Evolutionary conservation across 2,113 vertebrate genomes (phyloP), one percentile per base, ranked within the genome.

Genomic region (Hemiprocne comata): DNA sequence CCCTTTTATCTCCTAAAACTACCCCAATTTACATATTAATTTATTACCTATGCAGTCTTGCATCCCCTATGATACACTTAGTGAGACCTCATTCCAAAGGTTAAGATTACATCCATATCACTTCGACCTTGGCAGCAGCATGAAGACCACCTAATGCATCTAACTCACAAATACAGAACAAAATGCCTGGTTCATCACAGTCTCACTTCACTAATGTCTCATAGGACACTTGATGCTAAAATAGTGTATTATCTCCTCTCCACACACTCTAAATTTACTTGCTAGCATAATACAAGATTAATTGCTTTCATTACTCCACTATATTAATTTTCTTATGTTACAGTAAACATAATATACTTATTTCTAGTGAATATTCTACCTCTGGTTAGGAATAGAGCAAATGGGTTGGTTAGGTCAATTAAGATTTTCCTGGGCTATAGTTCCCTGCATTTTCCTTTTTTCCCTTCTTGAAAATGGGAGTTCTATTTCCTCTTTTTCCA

Each of bases 251-350:
- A 83, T 90, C 78, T 90, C 53, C 71, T 64, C 53, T 67, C 71
- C 4, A 1, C 85, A 90, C 3, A 3, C 53, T 53, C 66, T 51
- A 29, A 25, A 85, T 90, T 90, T 89, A 50, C 61, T n/a, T 79
- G 51, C 57, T 78, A 11, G 24, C 58, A 17, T 26, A 74, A 82
- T 58, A 23, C 42, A 62, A 34, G 53, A 85, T 87, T 85, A 85
- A 92, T 79, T 92, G 62, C 82, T 90, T 90, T 74, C 74, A 48
- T 72, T 90, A 34, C 67, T 75, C 48, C 34, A 7, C 16, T 28
- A 8, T 48, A 65, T 46, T 83, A 1, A 79, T 94, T 94, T 75
- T 74, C 38, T 36, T 33, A 70, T 26, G 11, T 78, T 89, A 60
- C 26, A 71, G 26, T 70, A 92, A 87, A 64, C 23, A 24, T 14